Conservation (phyloP, 2,797 vertebrate genomes). For the Syngnathus rostellatus region DNA sequence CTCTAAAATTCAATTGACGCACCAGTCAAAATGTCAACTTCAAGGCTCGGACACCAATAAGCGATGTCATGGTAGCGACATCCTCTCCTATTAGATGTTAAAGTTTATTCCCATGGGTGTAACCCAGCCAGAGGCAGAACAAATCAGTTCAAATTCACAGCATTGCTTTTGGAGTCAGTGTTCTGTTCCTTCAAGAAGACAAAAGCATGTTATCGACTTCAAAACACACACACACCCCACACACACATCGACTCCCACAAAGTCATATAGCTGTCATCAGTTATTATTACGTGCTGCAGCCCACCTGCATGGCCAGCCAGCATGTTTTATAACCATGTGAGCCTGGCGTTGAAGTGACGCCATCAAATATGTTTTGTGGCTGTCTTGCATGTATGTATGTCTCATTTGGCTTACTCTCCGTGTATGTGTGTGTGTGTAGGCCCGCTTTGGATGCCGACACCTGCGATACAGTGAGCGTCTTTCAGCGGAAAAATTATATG, state of each 20-base stretch:
- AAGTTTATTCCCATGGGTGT: not conserved
- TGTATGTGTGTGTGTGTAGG: slow-evolving; percentile 35
- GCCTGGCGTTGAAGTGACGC: slow-evolving; percentile 59
- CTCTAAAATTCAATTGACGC: not conserved
- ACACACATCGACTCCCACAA: not conserved
- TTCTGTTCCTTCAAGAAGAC: not conserved
- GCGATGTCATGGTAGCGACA: not conserved
- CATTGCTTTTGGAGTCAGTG: not conserved
- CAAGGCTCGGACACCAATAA: not conserved
- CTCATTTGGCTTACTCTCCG: slow-evolving; percentile 11
- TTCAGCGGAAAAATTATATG: slow-evolving; percentile 62
- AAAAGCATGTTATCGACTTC: not conserved
- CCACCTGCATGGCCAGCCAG: slow-evolving; percentile 35
- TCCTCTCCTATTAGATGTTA: not conserved
- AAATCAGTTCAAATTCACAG: not conserved
- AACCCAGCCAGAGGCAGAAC: not conserved
- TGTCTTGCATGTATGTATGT: slow-evolving; percentile 32
- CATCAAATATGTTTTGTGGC: slow-evolving; percentile 61
- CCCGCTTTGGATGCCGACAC: slow-evolving; percentile 46
- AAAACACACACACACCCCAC: not conserved
- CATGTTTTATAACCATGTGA: slow-evolving; percentile 63
- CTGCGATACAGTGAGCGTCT: slow-evolving; percentile 61
- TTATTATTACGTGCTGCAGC: slow-evolving; percentile 53
- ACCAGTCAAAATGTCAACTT: not conserved
- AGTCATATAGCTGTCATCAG: slow-evolving; percentile 59